A percentile compares a stretch with the other conserved stretches of the same genome.
Conservation (phyloP, 2,797 vertebrate species). For the Neoniphon sammara region DNA sequence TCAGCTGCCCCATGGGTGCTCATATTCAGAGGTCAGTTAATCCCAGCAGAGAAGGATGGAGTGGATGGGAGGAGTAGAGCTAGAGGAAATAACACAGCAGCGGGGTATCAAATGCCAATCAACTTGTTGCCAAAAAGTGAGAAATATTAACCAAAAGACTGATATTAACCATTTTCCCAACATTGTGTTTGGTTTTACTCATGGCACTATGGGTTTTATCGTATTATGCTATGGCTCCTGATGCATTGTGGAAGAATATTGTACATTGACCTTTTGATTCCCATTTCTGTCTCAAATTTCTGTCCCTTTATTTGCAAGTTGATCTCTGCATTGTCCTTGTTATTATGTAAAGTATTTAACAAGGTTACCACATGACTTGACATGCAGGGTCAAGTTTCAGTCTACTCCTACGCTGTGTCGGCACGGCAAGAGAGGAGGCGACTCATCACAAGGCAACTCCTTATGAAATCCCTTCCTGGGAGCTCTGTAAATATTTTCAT, state of each 20-base stretch:
- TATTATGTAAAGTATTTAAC: slow-evolving; percentile 22
- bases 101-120: slow-evolving; percentile 76
- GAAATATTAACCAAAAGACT: slow-evolving; percentile 60
- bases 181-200: slow-evolving; percentile 27
- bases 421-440: slow-evolving; percentile 59
- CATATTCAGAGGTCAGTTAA: slow-evolving; percentile 69
- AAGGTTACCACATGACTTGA: slow-evolving; percentile 32
- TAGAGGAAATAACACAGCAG: slow-evolving; percentile 81
- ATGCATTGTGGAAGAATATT: slow-evolving; percentile 2
- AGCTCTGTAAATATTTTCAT: slow-evolving; percentile 83
- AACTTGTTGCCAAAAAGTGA: slow-evolving; percentile 68
- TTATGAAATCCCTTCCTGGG: slow-evolving; percentile 81
- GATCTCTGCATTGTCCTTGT: slow-evolving; percentile 5
- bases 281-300: slow-evolving; percentile 25
- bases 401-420: slow-evolving; percentile 60
- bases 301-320: background rate
- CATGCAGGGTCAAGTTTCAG: slow-evolving; percentile 56
- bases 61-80: slow-evolving; percentile 68
- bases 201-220: slow-evolving; percentile 35
- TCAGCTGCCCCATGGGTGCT: slow-evolving; percentile 63
- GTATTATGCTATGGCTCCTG: slow-evolving; percentile 20
- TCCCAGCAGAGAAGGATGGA: slow-evolving; percentile 67
- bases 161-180: slow-evolving; percentile 50
- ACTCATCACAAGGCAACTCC: slow-evolving; percentile 57
- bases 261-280: slow-evolving; percentile 15